phyloP scores from a whole-genome alignment of 2,797 vertebrate species.

The Arctocebus calabarensis region DNA sequence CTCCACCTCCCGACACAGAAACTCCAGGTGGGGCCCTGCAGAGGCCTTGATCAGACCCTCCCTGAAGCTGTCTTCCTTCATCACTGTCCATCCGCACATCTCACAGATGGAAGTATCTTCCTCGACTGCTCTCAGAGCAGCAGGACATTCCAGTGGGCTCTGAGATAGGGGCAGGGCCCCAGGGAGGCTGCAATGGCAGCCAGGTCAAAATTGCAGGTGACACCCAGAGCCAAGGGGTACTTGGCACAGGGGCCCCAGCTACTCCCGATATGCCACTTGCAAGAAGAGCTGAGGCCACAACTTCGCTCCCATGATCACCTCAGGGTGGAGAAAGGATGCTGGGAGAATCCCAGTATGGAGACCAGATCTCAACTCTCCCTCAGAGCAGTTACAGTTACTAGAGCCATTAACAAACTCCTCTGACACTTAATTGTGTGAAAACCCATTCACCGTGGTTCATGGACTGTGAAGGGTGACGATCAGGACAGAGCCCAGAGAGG shows the following conservation, averaged over 20 bases:
- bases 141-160: neutral
- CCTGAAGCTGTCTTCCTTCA: neutral
- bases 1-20: neutral
- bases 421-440: neutral
- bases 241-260: neutral
- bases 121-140: neutral
- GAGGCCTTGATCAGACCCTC: neutral
- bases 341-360: neutral
- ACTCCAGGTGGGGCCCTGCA: no score
- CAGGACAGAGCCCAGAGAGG: neutral
- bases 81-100: neutral
- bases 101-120: neutral
- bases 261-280: neutral
- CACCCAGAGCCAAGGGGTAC: neutral
- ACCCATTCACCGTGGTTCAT: rapidly evolving
- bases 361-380: neutral
- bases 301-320: neutral
- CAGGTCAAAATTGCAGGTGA: neutral
- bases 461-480: neutral
- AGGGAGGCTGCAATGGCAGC: neutral
- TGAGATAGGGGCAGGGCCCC: neutral
- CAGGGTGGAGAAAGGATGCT: neutral
- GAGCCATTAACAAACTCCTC: neutral
- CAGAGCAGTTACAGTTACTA: neutral
- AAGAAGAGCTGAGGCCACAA: neutral